A percentile compares a stretch with the other conserved stretches of the same genome.
Evolutionary conservation across 2,113 vertebrate species (phyloP).

Genomic region (Uropsilus gracilis): DNA sequence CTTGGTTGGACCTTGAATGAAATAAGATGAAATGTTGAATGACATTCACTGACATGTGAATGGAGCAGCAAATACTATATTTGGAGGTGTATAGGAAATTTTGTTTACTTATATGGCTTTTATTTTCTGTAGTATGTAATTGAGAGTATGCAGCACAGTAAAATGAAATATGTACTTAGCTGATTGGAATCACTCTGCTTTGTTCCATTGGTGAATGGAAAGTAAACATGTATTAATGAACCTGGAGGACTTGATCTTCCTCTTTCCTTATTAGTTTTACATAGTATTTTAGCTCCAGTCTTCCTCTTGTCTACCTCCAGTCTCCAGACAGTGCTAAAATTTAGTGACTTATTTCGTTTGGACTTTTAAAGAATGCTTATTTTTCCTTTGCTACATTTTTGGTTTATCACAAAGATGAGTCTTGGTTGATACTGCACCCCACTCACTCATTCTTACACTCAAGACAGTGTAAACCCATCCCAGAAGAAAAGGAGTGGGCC

Average conservation of each 20-base stretch:
- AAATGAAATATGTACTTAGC: slow-evolving; percentile 2
- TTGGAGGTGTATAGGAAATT: neutral
- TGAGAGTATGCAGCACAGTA: neutral
- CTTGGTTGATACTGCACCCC: neutral
- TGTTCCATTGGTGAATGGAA: slow-evolving; percentile 6
- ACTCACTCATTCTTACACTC: no score
- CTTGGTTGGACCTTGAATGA: slow-evolving; percentile 27
- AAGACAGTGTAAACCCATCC: neutral
- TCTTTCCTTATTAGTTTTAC: neutral
- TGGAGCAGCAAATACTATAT: neutral
- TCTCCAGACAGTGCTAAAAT: neutral
- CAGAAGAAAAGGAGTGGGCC: neutral
- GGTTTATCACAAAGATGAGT: neutral
- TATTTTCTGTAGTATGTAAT: neutral
- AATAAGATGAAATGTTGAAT: neutral
- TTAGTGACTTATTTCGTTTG: neutral
- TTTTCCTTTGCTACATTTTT: neutral
- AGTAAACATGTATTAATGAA: neutral
- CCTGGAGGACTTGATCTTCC: neutral
- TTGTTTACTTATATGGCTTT: slow-evolving; percentile 41
- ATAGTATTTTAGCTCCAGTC: neutral
- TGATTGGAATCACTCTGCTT: neutral
- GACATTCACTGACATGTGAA: neutral
- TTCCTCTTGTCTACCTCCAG: neutral
- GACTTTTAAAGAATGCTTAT: neutral